Evolutionary conservation across 2,113 vertebrate species (phyloP), one percentile per base, ranked within the genome.

Genomic region (Lophius piscatorius): DNA sequence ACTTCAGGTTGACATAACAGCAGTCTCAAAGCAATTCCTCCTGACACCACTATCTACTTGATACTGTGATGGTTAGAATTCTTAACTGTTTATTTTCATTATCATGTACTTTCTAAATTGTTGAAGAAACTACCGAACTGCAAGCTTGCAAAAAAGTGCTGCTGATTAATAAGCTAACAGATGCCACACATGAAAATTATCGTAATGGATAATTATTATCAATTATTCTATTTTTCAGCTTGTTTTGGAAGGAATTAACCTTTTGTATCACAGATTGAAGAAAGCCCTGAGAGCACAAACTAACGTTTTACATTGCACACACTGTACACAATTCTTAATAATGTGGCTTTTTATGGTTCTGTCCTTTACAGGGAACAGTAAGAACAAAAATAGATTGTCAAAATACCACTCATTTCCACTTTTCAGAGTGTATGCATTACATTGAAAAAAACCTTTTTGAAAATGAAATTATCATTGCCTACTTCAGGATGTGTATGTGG

Each of bases 341-440:
- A 35, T 63, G 13, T 29, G 41, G 42, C 14, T 21, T 40, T 8
- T 31, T 60, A n/a, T n/a, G n/a, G n/a, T 8, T n/a, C 12, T 56
- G 18, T 41, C 3, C 21, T n/a, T 45, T 17, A 26, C 5, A 46
- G 11, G 2, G 18, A 24, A 48, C 23, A 14, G n/a, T 33, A 14
- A 35, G 24, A 40, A 17, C 34, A 16, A 24, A 51, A n/a, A 29
- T 12, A 21, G 3, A 21, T 13, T 18, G 21, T 41, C 3, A 10
- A 14, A n/a, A 46, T 20, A n/a, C 10, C 12, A 2, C 12, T 40
- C 34, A 14, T 13, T 10, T 46, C 18, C 10, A 10, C 13, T 40
- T 3, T 51, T 29, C 33, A 28, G 17, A 44, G 45, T 35, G 23
- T 6, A 16, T 23, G 14, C 23, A 7, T 21, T 45, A n/a, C 8